Evolutionary conservation across 37 sponge, comb jelly and placozoan species (phyloP).

Genomic region (Chondrosia reniformis): DNA sequence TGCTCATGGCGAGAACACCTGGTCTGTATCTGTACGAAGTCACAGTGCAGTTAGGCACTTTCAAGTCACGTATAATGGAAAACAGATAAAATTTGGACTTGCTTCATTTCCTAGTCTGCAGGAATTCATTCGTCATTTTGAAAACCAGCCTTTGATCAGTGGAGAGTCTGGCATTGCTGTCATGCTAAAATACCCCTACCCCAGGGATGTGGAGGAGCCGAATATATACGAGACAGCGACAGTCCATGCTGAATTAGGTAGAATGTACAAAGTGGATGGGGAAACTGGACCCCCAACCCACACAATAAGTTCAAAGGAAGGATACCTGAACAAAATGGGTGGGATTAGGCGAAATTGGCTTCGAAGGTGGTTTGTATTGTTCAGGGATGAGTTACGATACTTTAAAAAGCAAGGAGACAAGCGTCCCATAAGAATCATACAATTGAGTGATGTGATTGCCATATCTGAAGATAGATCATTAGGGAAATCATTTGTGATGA

Average conservation of each 20-base stretch:
- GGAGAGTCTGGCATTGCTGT: slow-evolving; percentile 59
- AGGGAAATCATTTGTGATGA: slow-evolving; percentile 49
- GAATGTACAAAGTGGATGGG: neutral
- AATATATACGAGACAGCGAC: slow-evolving; percentile 37
- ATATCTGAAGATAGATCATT: slow-evolving; percentile 21
- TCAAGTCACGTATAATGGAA: slow-evolving; percentile 72
- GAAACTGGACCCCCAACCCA: neutral
- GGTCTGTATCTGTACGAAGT: slow-evolving; percentile 32
- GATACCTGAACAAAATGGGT: slow-evolving; percentile 67
- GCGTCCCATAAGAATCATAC: slow-evolving; percentile 43
- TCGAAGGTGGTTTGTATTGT: slow-evolving; percentile 68
- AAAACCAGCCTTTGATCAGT: slow-evolving; percentile 79
- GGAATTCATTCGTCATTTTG: slow-evolving; percentile 75
- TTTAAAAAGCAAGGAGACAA: slow-evolving; percentile 36
- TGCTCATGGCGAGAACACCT: neutral
- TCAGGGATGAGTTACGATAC: slow-evolving; percentile 58
- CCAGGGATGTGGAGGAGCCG: slow-evolving; percentile 47
- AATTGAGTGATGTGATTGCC: slow-evolving; percentile 42
- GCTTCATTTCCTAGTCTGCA: slow-evolving; percentile 59
- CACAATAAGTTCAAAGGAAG: slow-evolving; percentile 48
- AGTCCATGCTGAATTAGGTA: slow-evolving; percentile 11
- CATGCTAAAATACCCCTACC: slow-evolving; percentile 33
- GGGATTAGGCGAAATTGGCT: slow-evolving; percentile 60
- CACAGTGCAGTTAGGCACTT: slow-evolving; percentile 83
- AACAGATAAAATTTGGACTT: slow-evolving; percentile 73